Evolutionary conservation across 2,888 invertebrate genomes (phyloP).

Genomic region (Leptopterna dolabrata): DNA sequence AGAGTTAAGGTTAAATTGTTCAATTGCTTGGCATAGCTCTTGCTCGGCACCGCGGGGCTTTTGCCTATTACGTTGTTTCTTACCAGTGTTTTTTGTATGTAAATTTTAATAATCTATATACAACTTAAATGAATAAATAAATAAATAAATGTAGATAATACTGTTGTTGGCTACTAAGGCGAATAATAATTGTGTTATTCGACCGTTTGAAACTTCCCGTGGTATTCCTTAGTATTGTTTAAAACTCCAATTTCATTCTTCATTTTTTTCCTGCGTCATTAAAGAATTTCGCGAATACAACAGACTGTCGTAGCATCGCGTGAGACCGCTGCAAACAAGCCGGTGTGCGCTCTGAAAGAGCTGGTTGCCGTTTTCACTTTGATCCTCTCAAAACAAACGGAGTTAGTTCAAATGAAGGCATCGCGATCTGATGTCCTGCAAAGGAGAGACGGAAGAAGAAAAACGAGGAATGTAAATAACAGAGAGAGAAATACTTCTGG

Average conservation of each 20-base stretch:
- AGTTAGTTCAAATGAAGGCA: background rate
- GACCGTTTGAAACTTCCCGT: background rate
- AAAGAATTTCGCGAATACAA: background rate
- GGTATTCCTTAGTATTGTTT: background rate
- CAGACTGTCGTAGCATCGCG: too few relatives aligned
- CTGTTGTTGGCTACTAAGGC: too few relatives aligned
- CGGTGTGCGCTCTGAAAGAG: background rate
- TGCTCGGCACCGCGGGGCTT: too few relatives aligned
- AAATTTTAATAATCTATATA: too few relatives aligned
- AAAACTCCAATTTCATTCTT: background rate
- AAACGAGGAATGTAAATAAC: background rate
- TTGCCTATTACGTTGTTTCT: too few relatives aligned
- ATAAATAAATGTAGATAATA: too few relatives aligned
- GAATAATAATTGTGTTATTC: too few relatives aligned
- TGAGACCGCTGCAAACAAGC: background rate
- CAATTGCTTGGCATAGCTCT: too few relatives aligned
- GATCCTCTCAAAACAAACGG: background rate
- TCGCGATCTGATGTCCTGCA: background rate
- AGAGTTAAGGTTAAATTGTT: too few relatives aligned
- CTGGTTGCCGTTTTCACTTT: background rate
- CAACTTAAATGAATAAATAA: too few relatives aligned
- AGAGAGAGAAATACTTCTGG: background rate
- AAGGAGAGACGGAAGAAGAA: background rate
- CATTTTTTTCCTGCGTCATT: background rate
- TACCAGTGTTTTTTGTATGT: too few relatives aligned